Conservation (phyloP, 2,888 invertebrate species). For the Incurvaria masculella region DNA sequence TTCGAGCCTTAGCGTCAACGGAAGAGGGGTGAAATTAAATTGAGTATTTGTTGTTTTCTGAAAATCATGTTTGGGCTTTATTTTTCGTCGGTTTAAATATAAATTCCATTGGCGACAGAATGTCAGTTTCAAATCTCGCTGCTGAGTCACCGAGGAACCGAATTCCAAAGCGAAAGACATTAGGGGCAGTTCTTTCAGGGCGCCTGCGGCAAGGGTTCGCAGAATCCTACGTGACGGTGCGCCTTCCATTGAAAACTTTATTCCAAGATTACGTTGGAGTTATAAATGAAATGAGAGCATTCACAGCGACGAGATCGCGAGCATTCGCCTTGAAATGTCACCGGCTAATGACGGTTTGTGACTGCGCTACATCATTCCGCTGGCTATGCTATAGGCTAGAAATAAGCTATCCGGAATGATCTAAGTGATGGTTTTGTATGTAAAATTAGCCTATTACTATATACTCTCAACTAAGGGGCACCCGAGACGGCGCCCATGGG, state of each 20-base stretch:
- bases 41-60: neutral
- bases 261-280: slow-evolving; percentile 53
- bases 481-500: too few species aligned
- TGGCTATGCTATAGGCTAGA: too few species aligned
- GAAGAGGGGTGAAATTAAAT: too few species aligned
- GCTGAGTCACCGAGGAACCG: slow-evolving; percentile 1
- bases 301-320: neutral
- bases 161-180: slow-evolving; percentile 5
- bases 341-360: neutral
- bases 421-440: too few species aligned
- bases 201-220: slow-evolving; percentile 40
- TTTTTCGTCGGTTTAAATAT: neutral
- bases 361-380: neutral
- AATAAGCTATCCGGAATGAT: too few species aligned
- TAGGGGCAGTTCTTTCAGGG: slow-evolving; percentile 3
- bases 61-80: neutral
- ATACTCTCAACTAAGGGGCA: too few species aligned
- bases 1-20: too few species aligned
- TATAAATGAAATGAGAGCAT: slow-evolving; percentile 49
- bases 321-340: neutral
- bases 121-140: neutral
- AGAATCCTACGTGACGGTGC: slow-evolving; percentile 48
- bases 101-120: neutral
- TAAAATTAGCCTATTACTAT: too few species aligned
- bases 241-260: slow-evolving; percentile 55